Evolutionary conservation across 1,140 invertebrate genomes (phyloP).

Genomic region (Euglossa dilemma): DNA sequence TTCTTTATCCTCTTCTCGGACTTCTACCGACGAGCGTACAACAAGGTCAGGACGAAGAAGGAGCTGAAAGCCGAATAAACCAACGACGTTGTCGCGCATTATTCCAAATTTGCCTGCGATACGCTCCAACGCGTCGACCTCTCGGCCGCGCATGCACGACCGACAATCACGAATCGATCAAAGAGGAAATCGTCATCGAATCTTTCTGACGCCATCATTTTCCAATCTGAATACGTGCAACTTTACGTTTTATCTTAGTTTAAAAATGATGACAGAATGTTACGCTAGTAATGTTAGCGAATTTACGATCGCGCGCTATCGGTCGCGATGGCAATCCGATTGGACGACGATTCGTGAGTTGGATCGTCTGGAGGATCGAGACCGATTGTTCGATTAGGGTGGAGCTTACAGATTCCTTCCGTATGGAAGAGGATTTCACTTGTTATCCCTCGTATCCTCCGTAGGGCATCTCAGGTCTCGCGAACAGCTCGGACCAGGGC

Average conservation of each 20-base stretch:
- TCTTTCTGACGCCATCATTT: neutral
- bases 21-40: constrained; percentile 94
- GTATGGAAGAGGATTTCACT: constrained; percentile 35
- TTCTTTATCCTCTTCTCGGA: constrained; percentile 96
- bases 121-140: neutral
- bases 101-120: neutral
- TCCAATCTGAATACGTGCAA: too few relatives aligned
- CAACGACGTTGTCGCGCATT: neutral
- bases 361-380: constrained; percentile 7
- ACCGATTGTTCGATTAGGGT: constrained; percentile 6
- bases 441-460: constrained; percentile 22
- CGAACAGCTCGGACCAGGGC: constrained; percentile 26
- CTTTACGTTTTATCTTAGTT: too few relatives aligned
- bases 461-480: constrained; percentile 53
- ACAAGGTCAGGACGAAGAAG: constrained; percentile 74
- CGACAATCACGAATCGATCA: constrained; percentile 12
- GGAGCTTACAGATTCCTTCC: constrained; percentile 33
- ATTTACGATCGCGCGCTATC: too few relatives aligned
- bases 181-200: neutral
- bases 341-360: neutral
- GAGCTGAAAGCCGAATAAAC: constrained; percentile 78
- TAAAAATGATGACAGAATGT: too few relatives aligned
- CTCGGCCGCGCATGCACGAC: neutral
- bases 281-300: too few relatives aligned
- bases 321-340: too few relatives aligned